Conservation (phyloP, 2,888 invertebrate genomes). For the Ectropis crepuscularia region DNA sequence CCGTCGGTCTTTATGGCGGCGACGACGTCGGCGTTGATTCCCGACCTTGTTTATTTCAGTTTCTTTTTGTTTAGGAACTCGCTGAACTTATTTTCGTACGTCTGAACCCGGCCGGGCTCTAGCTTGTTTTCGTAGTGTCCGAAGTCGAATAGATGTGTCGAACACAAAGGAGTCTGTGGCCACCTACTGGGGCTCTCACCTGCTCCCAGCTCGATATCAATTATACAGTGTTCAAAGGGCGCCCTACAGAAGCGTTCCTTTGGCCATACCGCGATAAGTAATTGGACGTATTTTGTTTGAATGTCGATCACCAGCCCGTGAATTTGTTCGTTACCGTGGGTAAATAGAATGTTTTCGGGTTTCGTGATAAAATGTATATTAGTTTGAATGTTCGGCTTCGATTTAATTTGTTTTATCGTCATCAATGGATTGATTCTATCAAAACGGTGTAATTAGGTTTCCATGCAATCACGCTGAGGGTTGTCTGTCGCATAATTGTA, state of each 20-base stretch:
- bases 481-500: conserved; percentile 13
- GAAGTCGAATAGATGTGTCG: conserved; percentile 58
- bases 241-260: conserved; percentile 59
- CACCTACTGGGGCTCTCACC: conserved; percentile 43
- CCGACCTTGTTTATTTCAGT: conserved; percentile 85
- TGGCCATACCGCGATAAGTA: conserved; percentile 61
- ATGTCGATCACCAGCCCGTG: conserved; percentile 63
- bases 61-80: conserved; percentile 84
- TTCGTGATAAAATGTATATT: conserved; percentile 48
- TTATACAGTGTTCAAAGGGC: conserved; percentile 64
- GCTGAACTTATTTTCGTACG: conserved; percentile 80
- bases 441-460: not conserved
- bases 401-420: conserved; percentile 43
- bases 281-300: conserved; percentile 69
- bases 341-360: conserved; percentile 58
- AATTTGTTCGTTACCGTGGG: conserved; percentile 62
- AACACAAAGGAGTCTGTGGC: conserved; percentile 52
- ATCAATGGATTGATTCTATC: not conserved
- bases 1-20: conserved; percentile 84
- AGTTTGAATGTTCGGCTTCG: conserved; percentile 27
- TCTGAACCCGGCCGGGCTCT: conserved; percentile 66
- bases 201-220: conserved; percentile 58
- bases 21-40: conserved; percentile 84
- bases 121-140: conserved; percentile 65
- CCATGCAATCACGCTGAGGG: not conserved